Conservation (phyloP, 2,888 invertebrate genomes). For the Abscondita cerata region DNA sequence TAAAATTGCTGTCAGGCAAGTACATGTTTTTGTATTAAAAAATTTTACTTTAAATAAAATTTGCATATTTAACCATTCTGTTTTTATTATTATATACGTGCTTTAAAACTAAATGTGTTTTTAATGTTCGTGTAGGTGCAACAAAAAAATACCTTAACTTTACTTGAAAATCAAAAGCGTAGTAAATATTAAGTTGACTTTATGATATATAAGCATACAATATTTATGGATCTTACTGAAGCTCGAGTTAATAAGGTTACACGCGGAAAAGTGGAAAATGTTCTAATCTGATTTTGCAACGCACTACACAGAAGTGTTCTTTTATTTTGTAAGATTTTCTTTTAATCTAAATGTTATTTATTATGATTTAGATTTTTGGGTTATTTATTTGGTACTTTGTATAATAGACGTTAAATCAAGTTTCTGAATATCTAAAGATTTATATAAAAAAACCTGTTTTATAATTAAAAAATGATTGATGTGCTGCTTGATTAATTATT, state of each 20-base stretch:
- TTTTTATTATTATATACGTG: background rate
- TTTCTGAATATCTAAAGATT: too few species aligned
- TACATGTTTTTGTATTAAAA: too few species aligned
- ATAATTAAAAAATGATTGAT: too few species aligned
- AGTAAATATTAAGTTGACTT: constrained; percentile 3
- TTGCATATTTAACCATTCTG: too few species aligned
- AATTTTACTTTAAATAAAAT: too few species aligned
- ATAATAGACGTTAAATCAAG: too few species aligned
- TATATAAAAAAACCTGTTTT: too few species aligned
- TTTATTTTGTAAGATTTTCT: constrained; percentile 4
- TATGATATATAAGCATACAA: constrained; percentile 8
- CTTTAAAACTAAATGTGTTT: background rate
- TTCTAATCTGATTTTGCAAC: constrained; percentile 5
- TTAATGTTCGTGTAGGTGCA: constrained; percentile 9
- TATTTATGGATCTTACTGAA: constrained; percentile 1
- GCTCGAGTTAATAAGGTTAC: constrained; percentile 4
- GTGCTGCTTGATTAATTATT: too few species aligned
- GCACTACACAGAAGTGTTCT: background rate
- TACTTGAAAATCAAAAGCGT: constrained; percentile 4
- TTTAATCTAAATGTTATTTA: background rate
- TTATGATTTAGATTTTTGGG: too few species aligned
- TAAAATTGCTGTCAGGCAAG: too few species aligned
- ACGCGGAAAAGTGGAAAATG: constrained; percentile 8
- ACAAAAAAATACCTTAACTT: background rate
- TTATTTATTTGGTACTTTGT: too few species aligned